Evolutionary conservation across 1,140 invertebrate genomes (phyloP).

Genomic region (Berghia stephanieae): DNA sequence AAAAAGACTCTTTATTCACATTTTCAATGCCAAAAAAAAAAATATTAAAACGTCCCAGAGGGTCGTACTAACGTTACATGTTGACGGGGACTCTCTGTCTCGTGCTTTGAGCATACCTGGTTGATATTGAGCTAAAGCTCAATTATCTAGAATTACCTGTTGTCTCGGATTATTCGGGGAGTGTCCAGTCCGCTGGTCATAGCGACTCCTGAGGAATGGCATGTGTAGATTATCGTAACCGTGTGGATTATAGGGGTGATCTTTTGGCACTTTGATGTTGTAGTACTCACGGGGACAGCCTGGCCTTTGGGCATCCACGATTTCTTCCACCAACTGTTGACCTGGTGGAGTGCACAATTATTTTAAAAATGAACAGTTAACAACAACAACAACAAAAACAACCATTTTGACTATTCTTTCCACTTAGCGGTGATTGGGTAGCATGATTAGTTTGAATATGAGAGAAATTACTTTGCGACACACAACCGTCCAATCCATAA

Average conservation of each 20-base stretch:
- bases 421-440: no score
- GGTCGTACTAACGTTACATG: no score
- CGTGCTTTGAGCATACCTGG: no score
- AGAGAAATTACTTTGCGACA: no score
- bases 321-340: constrained; percentile 75
- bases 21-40: no score
- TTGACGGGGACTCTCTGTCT: no score
- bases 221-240: constrained; percentile 85
- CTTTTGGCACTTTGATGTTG: constrained; percentile 92
- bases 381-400: background rate
- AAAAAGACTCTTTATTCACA: no score
- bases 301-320: constrained; percentile 79
- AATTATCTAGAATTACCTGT: constrained; percentile 81
- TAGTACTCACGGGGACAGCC: constrained; percentile 97
- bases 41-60: no score
- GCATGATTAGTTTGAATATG: no score
- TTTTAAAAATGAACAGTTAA: background rate
- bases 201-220: constrained; percentile 92
- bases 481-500: no score
- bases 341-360: constrained; percentile 57
- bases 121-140: no score
- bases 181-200: constrained; percentile 91
- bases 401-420: no score
- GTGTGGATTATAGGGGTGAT: constrained; percentile 89
- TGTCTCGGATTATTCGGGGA: constrained; percentile 96